Conservation (phyloP, 2,888 invertebrate genomes). For the Myathropa florea region DNA sequence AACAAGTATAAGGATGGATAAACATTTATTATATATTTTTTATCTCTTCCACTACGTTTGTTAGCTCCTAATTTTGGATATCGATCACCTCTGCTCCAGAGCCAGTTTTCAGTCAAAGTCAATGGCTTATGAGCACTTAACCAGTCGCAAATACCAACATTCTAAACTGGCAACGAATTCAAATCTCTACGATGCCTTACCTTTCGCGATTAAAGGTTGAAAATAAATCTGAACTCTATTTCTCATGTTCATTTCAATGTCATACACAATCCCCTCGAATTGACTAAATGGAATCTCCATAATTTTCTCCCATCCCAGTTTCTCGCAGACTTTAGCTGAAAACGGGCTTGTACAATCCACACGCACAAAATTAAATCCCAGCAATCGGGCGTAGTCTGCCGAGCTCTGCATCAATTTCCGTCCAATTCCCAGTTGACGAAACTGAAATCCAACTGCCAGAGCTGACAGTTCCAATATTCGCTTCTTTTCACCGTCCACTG, state of each 20-base stretch:
- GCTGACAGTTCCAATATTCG: constrained; percentile 33
- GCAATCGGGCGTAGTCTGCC: constrained; percentile 22
- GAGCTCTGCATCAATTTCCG: constrained; percentile 29
- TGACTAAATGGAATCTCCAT: constrained; percentile 45
- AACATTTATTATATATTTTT: too few species aligned
- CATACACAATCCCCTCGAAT: constrained; percentile 10
- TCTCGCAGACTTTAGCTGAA: constrained; percentile 33
- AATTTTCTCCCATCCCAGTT: constrained; percentile 38
- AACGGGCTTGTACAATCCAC: constrained; percentile 39
- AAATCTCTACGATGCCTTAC: not conserved
- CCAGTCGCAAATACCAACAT: too few species aligned
- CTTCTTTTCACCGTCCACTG: not conserved
- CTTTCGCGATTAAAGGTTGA: not conserved
- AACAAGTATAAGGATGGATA: too few species aligned
- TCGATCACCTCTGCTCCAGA: too few species aligned
- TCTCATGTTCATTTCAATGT: not conserved
- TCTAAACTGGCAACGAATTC: too few species aligned
- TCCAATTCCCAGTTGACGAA: constrained; percentile 30
- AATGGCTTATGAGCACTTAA: too few species aligned
- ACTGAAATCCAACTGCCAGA: constrained; percentile 13
- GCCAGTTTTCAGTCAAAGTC: too few species aligned
- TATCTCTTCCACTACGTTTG: too few species aligned
- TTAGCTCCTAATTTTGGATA: too few species aligned
- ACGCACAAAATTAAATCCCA: constrained; percentile 46
- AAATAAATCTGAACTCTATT: constrained; percentile 22